Evolutionary conservation across 2,888 invertebrate genomes (phyloP), one percentile per base, ranked within the genome.

Genomic region (Nebria brevicollis): DNA sequence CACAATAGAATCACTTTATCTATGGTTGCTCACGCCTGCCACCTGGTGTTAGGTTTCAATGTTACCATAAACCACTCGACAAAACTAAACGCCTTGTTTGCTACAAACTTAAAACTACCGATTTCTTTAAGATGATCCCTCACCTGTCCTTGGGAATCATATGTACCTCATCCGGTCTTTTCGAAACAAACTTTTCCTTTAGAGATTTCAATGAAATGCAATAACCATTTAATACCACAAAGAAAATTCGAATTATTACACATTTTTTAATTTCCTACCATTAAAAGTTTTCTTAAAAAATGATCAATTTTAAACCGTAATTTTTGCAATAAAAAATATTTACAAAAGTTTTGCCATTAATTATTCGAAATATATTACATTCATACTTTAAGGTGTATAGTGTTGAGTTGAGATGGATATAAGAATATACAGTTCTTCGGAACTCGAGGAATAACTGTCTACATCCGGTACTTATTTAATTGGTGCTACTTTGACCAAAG

Each of bases 41-140:
- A 87, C 87, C 87, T 87, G 87, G 87, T 84, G 86, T 87, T 86
- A 82, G 83, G 82, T 82, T 84, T 82, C 82, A 77, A 83, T 82
- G 82, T 76, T 43, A 77, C 83, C 84, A 85, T 85, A 85, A 85
- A 85, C 84, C 85, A 85, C 84, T 85, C 80, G 68, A 82, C 77
- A 82, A 82, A 34, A 80, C 75, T 80, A 54, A 75, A 68, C 80
- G 80, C 73, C 76, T 72, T 81, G 77, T 81, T 82, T 83, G 82
- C 81, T 84, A 83, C 82, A 83, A 75, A 80, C 65, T 85, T 82
- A 82, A 83, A 83, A 85, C 82, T 83, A 82, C 83, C 83, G 85
- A 85, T 84, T 84, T 84, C 84, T 85, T 43, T 84, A 84, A 84
- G 83, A 82, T 82, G 72, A 83, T 82, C 11, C 41, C 66, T 75